Evolutionary conservation across 2,113 vertebrate species (phyloP), one percentile per base, ranked within the genome.

Genomic region (Apus apus): DNA sequence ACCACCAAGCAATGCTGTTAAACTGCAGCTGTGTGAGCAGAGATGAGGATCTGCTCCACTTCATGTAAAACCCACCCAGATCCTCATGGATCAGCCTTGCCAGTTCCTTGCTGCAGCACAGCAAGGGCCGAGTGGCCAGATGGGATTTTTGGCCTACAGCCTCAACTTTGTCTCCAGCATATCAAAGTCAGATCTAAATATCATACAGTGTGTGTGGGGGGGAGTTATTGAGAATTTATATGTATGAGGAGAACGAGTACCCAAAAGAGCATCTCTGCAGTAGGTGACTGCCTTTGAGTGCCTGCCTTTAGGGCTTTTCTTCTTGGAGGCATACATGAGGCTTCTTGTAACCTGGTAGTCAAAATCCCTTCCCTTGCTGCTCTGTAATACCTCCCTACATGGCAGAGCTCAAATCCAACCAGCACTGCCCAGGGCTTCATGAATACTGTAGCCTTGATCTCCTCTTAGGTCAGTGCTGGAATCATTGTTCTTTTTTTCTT

Each of bases 71-170:
- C 21, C 70, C 85, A 29, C 30, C 30, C 79, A 34, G 70, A 58
- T 36, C 65, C 38, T 56, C 64, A 13, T 3, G 4, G 68, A 11
- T 3, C 58, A 68, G 79, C 85, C 26, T 34, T 66, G 82, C 72
- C 92, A 94, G 68, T 60, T 58, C 70, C 89, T 57, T 13, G 0
- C 61, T 34, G 77, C 74, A 85, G 74, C 84, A 48, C 66, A 48
- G 46, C 1, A 0, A 90, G 67, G 72, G 71, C 38, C 4, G 13
- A 83, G 73, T 1, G 17, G 32, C 75, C 94, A 97, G 90, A 95
- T 93, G 94, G 93, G 76, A 89, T 67, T 91, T 80, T 77, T 97
- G 95, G 87, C 95, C 75, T 26, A 25, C 0, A 1, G 82, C 88
- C 75, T 86, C 25, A 9, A 30, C 45, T 74, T 62, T 11, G 11